Conservation (phyloP, 2,113 vertebrate species). For the Philantomba maxwellii region DNA sequence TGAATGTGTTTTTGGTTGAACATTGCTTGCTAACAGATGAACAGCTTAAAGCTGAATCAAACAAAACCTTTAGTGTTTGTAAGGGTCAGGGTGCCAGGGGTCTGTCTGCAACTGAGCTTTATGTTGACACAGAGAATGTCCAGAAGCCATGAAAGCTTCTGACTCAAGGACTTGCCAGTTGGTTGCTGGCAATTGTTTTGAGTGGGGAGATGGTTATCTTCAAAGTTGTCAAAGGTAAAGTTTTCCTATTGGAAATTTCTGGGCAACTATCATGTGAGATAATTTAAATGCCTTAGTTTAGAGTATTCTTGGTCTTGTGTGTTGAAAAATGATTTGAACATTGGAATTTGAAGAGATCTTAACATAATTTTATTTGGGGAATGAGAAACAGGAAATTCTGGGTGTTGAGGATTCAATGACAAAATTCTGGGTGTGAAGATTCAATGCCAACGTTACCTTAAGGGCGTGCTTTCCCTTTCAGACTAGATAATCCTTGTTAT, state of each 20-base stretch:
- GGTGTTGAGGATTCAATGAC: neutral
- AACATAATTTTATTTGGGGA: neutral
- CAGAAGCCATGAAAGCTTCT: neutral
- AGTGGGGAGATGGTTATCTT: neutral
- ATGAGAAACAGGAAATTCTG: neutral
- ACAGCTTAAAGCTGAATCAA: constrained; percentile 26
- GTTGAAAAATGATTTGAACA: neutral
- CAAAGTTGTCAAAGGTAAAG: neutral
- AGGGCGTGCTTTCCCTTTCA: neutral
- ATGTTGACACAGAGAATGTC: neutral
- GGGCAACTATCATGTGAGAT: neutral
- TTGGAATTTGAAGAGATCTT: neutral
- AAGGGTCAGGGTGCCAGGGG: constrained; percentile 11
- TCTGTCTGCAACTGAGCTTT: neutral
- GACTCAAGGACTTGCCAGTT: neutral
- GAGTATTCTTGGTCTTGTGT: neutral
- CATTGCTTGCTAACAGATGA: constrained; percentile 12
- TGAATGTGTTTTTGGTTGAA: constrained; percentile 14
- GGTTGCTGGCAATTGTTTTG: neutral
- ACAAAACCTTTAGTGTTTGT: constrained; percentile 14
- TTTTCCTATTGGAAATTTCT: neutral
- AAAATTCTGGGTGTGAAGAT: neutral
- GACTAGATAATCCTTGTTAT: neutral
- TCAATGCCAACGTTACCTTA: neutral
- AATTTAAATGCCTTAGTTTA: neutral